Percentiles rank a stretch among this genome's conserved stretches.
Conservation (phyloP, 2,888 invertebrate species). For the Plebejus anna region DNA sequence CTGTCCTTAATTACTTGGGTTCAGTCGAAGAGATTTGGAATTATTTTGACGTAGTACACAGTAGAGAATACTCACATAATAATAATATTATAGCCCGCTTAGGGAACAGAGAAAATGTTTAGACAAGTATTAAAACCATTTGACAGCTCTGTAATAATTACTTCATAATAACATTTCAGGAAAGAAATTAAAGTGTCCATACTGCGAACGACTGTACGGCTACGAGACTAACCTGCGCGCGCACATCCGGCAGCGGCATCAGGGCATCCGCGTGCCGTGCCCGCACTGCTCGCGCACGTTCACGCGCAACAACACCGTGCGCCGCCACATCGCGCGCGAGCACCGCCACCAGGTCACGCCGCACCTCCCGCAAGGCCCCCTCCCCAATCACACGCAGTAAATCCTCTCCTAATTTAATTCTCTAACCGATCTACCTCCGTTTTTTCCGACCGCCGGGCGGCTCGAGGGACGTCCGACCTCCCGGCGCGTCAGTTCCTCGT, state of each 20-base stretch:
- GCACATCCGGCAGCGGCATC: conserved; percentile 94
- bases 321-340: conserved; percentile 94
- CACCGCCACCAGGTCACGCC: conserved; percentile 88
- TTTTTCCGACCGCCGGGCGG: conserved; percentile 47
- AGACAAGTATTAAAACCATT: neutral
- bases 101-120: neutral
- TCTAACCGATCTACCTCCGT: conserved; percentile 70
- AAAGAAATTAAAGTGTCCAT: conserved; percentile 94
- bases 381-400: conserved; percentile 84
- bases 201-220: conserved; percentile 94
- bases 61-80: too few species aligned
- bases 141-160: neutral
- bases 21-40: neutral
- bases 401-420: conserved; percentile 41
- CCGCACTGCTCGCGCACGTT: conserved; percentile 94
- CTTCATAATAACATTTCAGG: conserved; percentile 76
- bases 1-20: neutral
- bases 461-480: conserved; percentile 32
- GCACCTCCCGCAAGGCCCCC: conserved; percentile 80
- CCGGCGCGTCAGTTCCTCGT: conserved; percentile 44
- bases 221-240: conserved; percentile 96
- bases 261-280: conserved; percentile 94
- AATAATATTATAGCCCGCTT: too few species aligned
- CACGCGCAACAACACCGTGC: conserved; percentile 94
- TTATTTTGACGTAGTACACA: neutral